A percentile compares a stretch with the other conserved stretches of the same genome.
phyloP scores from a whole-genome alignment of 2,797 vertebrate species.

The Carcharodon carcharias region DNA sequence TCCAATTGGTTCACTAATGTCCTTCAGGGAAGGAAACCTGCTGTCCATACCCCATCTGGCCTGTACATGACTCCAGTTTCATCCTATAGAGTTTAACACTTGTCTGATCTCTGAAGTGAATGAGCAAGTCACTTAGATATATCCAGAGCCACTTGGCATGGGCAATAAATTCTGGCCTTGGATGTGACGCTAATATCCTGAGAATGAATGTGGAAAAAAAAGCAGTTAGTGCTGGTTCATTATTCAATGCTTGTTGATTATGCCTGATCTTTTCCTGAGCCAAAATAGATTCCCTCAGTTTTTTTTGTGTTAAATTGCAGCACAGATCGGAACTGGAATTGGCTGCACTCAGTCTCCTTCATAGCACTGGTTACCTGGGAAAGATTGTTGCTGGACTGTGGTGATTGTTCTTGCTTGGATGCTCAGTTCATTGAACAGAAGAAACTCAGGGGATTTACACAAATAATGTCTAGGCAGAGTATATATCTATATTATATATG shows the following conservation, averaged over 20 bases:
- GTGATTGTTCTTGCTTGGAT: constrained; percentile 1
- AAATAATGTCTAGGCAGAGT: neutral
- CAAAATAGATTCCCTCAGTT: neutral
- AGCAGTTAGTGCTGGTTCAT: neutral
- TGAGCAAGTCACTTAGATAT: neutral
- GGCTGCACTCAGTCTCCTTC: neutral
- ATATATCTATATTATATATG: neutral
- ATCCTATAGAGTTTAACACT: neutral
- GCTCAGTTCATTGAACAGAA: neutral
- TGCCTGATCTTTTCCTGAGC: neutral
- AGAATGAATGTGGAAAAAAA: neutral
- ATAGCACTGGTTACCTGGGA: neutral
- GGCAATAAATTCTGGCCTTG: neutral
- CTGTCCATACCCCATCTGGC: neutral
- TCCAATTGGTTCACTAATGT: neutral
- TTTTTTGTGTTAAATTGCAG: neutral
- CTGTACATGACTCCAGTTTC: neutral
- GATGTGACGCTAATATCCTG: neutral
- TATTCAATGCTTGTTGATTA: neutral
- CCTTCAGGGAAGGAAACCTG: neutral
- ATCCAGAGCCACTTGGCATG: neutral
- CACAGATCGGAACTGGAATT: neutral
- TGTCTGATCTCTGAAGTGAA: neutral
- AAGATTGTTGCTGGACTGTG: neutral
- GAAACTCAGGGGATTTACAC: neutral